Conservation (phyloP, 2,888 invertebrate species). For the Laothoe populi region DNA sequence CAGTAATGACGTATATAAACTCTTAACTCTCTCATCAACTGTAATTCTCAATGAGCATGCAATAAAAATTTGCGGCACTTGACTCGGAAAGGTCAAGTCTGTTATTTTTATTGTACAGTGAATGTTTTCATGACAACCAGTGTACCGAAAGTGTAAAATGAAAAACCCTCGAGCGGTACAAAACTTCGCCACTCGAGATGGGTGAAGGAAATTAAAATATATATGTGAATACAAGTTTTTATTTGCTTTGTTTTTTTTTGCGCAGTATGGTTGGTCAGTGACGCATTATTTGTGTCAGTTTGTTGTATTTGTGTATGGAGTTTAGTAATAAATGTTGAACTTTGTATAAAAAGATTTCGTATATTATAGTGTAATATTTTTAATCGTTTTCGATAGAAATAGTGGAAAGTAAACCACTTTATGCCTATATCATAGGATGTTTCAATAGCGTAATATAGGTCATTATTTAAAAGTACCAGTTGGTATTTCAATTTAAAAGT, state of each 20-base stretch:
- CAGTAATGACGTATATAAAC: neutral
- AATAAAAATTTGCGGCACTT: neutral
- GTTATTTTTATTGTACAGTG: constrained; percentile 23
- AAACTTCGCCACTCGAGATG: constrained; percentile 8
- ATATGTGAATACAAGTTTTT: neutral
- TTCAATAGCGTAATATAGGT: no score
- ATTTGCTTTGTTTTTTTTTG: constrained; percentile 5
- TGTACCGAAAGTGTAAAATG: constrained; percentile 3
- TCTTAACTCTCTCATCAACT: neutral
- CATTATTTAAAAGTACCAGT: no score
- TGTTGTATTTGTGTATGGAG: neutral
- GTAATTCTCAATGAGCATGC: neutral
- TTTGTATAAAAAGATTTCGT: no score
- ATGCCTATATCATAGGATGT: no score
- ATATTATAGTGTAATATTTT: no score
- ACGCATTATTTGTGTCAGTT: neutral
- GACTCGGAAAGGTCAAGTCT: constrained; percentile 22
- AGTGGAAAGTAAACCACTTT: no score
- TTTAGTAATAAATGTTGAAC: no score
- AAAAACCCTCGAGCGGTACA: neutral
- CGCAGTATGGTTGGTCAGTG: no score
- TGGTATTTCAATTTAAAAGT: no score
- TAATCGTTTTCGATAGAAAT: no score
- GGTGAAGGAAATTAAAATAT: constrained; percentile 18
- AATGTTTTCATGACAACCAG: constrained; percentile 22